Base-by-base conservation (phyloP, 2,888 invertebrate genomes). In the Phalangium opilio region DNA sequence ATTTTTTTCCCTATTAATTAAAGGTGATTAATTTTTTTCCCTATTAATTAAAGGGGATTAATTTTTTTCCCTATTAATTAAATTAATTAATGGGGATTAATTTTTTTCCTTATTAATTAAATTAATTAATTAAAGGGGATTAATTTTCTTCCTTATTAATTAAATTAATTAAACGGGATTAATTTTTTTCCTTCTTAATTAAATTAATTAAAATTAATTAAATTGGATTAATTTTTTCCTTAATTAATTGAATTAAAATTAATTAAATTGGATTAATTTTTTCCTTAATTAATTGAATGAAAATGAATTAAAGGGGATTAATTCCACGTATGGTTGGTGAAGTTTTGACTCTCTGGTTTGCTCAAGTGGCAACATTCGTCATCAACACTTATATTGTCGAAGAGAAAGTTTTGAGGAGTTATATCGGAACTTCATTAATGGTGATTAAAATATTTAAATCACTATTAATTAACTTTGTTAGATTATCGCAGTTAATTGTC, bases 241-340 rank as follows among this genome's bases (percentile, higher is more conserved):
- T n/a, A n/a, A n/a, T n/a, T n/a, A n/a, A n/a, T n/a, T n/a, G n/a
- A n/a, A n/a, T n/a, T n/a, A n/a, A n/a, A n/a, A n/a, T n/a, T n/a
- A n/a, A n/a, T n/a, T n/a, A n/a, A n/a, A n/a, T n/a, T n/a, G n/a
- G 3, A 15, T 40, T 40, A 18, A 17, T 15, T 40, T 15, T 4
- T 15, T 18, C n/a, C n/a, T 10, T 32, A 17, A 17, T n/a, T 41
- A 11, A 3, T 5, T 33, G 10, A 4, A 4, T 32, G 15, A 17
- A n/a, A 44, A 20, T 39, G 14, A 85, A 83, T 67, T 89, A 81
- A 68, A 77, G 83, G 55, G 95, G 95, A 17, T 66, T 96, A 39
- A 67, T 89, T 46, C 93, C 96, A 1, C 79, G 87, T 64, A 62
- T 93, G 40, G 64, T 91, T 49, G 86, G 83, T 50, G 90, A 90